phyloP scores from a whole-genome alignment of 2,888 invertebrate genomes.

The Caenorhabditis macrosperma region DNA sequence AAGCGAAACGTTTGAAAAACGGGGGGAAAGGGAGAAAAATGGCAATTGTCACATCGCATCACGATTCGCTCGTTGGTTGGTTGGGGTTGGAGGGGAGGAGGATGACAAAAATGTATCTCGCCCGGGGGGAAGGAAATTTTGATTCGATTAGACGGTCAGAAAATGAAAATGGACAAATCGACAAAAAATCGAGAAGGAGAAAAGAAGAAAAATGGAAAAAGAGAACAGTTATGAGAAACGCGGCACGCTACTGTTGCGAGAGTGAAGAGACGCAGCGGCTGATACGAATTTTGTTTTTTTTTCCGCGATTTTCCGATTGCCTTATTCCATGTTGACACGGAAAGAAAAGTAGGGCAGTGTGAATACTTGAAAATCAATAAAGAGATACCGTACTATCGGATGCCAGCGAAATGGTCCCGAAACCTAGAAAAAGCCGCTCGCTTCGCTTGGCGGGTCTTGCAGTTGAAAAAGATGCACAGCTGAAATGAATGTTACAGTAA shows the following conservation, averaged over 20 bases:
- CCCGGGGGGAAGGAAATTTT: background rate
- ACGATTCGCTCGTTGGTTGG: background rate
- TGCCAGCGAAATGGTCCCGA: too few species aligned
- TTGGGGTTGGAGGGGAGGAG: conserved; percentile 8
- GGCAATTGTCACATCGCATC: conserved; percentile 8
- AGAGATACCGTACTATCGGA: too few species aligned
- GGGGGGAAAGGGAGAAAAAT: background rate
- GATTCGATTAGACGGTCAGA: conserved; percentile 1
- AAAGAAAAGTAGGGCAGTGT: too few species aligned
- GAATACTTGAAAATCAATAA: too few species aligned
- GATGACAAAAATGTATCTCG: conserved; percentile 1
- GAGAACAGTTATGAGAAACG: background rate
- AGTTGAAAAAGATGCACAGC: too few species aligned
- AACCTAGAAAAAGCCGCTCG: too few species aligned
- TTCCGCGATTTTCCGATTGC: background rate
- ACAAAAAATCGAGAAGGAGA: background rate
- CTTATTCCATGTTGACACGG: background rate
- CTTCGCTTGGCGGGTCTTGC: too few species aligned
- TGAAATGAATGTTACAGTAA: too few species aligned
- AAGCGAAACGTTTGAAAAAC: background rate
- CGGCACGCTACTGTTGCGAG: background rate
- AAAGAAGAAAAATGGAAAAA: background rate
- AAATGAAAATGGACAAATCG: conserved; percentile 9
- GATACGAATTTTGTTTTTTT: background rate
- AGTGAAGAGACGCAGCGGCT: background rate